Base-by-base conservation (phyloP, 1,140 invertebrate species). In the Chrysomallon squamiferum region DNA sequence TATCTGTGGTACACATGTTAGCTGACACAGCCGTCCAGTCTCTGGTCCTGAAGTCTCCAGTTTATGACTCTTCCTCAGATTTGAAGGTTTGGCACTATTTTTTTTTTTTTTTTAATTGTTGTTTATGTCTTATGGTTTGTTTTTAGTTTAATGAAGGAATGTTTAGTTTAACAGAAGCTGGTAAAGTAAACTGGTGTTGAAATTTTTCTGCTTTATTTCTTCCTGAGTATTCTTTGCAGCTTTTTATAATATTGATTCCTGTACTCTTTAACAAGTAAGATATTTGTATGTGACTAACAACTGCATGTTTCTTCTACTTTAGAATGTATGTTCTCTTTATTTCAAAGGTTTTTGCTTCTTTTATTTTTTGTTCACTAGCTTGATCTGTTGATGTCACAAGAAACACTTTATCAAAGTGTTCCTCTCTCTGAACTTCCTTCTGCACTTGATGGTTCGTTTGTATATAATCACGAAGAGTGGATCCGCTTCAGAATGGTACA, bases 381-480 rank as follows among this genome's bases (percentile, higher is more conserved):
- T 35, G 73, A 80, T 62, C 29, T 80, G 6, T 13, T 80, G 3
- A 66, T 73, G 30, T 72, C 77, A 11, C 30, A 54, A 33, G 76
- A 82, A 5, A 65, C 67, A 30, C 68, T 85, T 0, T 68, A 71
- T 29, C 73, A 68, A 29, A 74, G 67, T 54, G 73, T 84, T 20
- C 65, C 62, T 45, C 54, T 64, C 32, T 69, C 78, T 9, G 77
- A 84, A 49, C 64, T 85, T 49, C 78, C 78, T 25, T 15, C 60
- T 11, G 70, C 74, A 2, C 64, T 82, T 27, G 81, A 81, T 59
- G 83, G 83, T 0, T 54, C 61, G 15, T 81, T 74, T 59, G 27
- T 60, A 9, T 81, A 83, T 59, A 73, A 76, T 61, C 82, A 84
- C 45, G 76, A 79, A 35, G 71, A 78, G 25, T 85, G 82, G 84